Evolutionary conservation across 1,140 invertebrate species (phyloP).

Genomic region (Drosophila kohkoa): DNA sequence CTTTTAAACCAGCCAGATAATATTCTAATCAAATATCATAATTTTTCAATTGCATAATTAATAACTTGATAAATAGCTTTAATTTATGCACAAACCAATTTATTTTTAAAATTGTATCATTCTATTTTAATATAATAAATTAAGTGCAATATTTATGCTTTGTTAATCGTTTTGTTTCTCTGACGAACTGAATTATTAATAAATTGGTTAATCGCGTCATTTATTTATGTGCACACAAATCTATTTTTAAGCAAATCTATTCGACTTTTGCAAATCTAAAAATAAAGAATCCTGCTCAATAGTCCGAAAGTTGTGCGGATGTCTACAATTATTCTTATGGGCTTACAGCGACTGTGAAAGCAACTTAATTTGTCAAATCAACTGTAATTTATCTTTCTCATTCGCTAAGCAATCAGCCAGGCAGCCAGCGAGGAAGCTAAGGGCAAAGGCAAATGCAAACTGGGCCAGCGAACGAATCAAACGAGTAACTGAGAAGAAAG

Average conservation of each 20-base stretch:
- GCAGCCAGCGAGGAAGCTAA: too few relatives aligned
- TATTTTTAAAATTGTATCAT: too few relatives aligned
- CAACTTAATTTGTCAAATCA: conserved; percentile 79
- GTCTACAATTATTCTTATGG: conserved; percentile 29
- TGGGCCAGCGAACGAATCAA: too few relatives aligned
- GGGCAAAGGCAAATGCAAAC: too few relatives aligned
- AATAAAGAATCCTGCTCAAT: not conserved
- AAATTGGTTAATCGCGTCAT: not conserved
- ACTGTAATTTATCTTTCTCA: conserved; percentile 76
- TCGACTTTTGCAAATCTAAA: conserved; percentile 1
- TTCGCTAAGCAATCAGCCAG: conserved; percentile 17
- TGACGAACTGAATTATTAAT: not conserved
- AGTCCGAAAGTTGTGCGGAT: not conserved
- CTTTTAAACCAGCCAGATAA: too few relatives aligned
- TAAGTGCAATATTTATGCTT: too few relatives aligned
- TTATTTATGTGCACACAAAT: not conserved
- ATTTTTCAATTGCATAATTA: too few relatives aligned
- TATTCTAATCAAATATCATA: too few relatives aligned
- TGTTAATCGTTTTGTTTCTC: too few relatives aligned
- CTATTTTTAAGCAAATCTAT: not conserved
- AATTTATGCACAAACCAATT: too few relatives aligned
- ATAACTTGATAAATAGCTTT: too few relatives aligned
- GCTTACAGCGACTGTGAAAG: conserved; percentile 5
- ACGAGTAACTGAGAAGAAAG: conserved; percentile 34
- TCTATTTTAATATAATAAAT: too few relatives aligned